Percentiles rank a stretch among this genome's conserved stretches.
Conservation (phyloP, 2,888 invertebrate species). For the Apamea epomidion region DNA sequence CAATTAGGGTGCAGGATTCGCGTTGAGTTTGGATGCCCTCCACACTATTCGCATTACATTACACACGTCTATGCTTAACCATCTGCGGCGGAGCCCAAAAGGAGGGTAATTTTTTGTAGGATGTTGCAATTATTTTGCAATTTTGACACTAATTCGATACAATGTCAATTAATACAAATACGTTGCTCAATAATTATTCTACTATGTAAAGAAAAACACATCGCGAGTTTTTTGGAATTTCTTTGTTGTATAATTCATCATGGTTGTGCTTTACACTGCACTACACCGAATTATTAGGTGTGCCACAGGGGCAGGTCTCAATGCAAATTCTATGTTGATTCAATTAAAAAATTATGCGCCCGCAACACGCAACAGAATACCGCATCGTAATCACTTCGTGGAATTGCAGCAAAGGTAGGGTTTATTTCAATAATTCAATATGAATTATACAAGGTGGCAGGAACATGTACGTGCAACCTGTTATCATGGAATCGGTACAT, state of each 20-base stretch:
- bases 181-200: not conserved
- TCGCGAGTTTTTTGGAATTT: not conserved
- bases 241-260: not conserved
- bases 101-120: not conserved
- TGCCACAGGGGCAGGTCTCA: not conserved
- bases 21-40: not conserved
- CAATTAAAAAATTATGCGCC: slow-evolving; percentile 26
- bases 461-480: not conserved
- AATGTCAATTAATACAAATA: not conserved
- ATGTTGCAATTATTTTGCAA: not conserved
- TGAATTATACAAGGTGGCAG: not conserved
- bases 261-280: slow-evolving; percentile 1
- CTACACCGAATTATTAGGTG: slow-evolving; percentile 17
- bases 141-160: not conserved
- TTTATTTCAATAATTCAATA: not conserved
- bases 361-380: slow-evolving; percentile 26
- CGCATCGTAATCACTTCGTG: slow-evolving; percentile 18
- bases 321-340: slow-evolving; percentile 25
- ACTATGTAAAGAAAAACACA: not conserved
- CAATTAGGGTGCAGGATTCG: not conserved
- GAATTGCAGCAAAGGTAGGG: not conserved
- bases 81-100: not conserved
- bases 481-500: not conserved
- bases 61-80: not conserved
- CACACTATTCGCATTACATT: not conserved